Conservation (phyloP, 2,888 invertebrate genomes). For the Maniola hyperantus region DNA sequence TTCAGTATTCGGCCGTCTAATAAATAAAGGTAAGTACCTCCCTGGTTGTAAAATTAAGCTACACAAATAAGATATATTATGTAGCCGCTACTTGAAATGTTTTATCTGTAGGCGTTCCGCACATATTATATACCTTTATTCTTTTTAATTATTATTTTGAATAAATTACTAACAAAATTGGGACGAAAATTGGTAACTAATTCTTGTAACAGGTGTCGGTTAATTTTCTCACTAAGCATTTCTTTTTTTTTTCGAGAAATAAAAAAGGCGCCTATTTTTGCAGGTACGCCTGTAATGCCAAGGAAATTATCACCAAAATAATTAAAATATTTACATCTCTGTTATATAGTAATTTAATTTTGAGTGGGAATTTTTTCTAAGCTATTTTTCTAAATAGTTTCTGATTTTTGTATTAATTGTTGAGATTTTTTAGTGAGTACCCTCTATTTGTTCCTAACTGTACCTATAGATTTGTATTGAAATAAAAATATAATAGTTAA, state of each 20-base stretch:
- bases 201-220: slow-evolving; percentile 48
- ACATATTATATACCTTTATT: slow-evolving; percentile 44
- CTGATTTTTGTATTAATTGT: slow-evolving; percentile 49
- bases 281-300: slow-evolving; percentile 76
- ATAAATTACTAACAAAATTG: slow-evolving; percentile 52
- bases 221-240: slow-evolving; percentile 26
- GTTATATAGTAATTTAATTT: slow-evolving; percentile 36
- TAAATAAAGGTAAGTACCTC: slow-evolving; percentile 25
- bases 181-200: slow-evolving; percentile 45
- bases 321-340: slow-evolving; percentile 49
- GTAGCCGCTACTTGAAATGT: slow-evolving; percentile 6
- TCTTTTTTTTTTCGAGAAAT: slow-evolving; percentile 31
- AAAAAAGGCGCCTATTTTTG: slow-evolving; percentile 55
- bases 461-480: slow-evolving; percentile 23
- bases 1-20: not conserved
- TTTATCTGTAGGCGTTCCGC: slow-evolving; percentile 31
- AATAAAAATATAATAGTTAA: slow-evolving; percentile 9
- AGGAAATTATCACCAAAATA: slow-evolving; percentile 56
- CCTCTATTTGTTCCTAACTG: slow-evolving; percentile 66
- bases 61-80: slow-evolving; percentile 1
- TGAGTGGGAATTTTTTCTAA: slow-evolving; percentile 51
- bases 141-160: slow-evolving; percentile 42
- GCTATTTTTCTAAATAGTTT: slow-evolving; percentile 39
- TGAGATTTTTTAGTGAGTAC: slow-evolving; percentile 61
- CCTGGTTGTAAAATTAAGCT: slow-evolving; percentile 30